A percentile compares a stretch with the other conserved stretches of the same genome.
Evolutionary conservation across 1,140 invertebrate genomes (phyloP).

Genomic region (Halictus rubicundus): DNA sequence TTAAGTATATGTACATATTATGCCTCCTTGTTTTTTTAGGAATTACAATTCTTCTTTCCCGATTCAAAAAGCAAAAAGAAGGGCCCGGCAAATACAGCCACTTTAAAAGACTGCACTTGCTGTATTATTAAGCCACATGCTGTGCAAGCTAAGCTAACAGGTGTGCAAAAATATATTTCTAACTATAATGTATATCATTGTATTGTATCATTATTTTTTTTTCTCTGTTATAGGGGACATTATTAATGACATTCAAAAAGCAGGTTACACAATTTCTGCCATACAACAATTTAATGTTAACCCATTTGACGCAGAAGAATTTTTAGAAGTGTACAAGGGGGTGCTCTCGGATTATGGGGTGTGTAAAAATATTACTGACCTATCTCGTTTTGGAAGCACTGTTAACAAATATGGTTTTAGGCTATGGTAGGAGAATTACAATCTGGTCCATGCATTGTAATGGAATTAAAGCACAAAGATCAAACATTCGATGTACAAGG

Average conservation of each 20-base stretch:
- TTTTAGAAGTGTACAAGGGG: slow-evolving; percentile 96
- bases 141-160: slow-evolving; percentile 83
- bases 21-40: slow-evolving; percentile 71
- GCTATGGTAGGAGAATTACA: slow-evolving; percentile 91
- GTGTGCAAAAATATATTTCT: slow-evolving; percentile 65
- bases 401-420: slow-evolving; percentile 71
- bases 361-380: slow-evolving; percentile 48
- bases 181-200: slow-evolving; percentile 9
- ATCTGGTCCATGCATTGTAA: slow-evolving; percentile 90
- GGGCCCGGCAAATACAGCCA: slow-evolving; percentile 82
- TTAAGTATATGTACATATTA: not conserved
- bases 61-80: slow-evolving; percentile 75
- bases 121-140: slow-evolving; percentile 97
- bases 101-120: slow-evolving; percentile 87
- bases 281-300: slow-evolving; percentile 90
- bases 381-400: not conserved
- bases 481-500: slow-evolving; percentile 82
- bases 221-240: slow-evolving; percentile 84
- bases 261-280: slow-evolving; percentile 89
- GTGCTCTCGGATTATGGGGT: slow-evolving; percentile 91
- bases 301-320: slow-evolving; percentile 91
- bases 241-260: slow-evolving; percentile 87
- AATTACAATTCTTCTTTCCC: slow-evolving; percentile 87
- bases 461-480: slow-evolving; percentile 89
- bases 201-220: slow-evolving; percentile 11